A percentile compares a stretch with the other conserved stretches of the same genome.
These are phyloP conservation scores for Genyomyrus donnyi DNA, from an alignment of 2,113 vertebrate species.

Conservation along the genomic window DNA sequence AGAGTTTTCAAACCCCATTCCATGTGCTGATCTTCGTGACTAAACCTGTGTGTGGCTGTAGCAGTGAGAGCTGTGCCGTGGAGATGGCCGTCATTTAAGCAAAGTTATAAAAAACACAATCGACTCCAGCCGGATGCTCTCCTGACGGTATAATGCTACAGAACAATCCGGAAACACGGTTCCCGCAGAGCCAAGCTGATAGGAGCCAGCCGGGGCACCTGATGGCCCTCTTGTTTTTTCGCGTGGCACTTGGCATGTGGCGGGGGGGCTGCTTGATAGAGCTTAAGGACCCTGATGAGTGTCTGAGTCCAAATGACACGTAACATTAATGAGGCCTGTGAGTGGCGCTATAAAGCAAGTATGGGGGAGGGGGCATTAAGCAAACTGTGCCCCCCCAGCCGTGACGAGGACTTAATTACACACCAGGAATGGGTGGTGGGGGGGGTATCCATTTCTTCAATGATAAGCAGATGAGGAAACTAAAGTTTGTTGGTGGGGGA, in stretches of 20 bases:
- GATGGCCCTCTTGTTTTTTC: background rate
- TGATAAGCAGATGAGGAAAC: conserved; percentile 60
- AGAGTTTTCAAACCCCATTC: background rate
- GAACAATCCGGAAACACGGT: background rate
- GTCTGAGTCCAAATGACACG: background rate
- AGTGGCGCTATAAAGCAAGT: background rate
- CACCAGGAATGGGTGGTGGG: conserved; percentile 50
- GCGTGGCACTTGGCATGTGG: background rate
- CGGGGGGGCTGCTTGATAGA: background rate
- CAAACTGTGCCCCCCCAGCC: conserved; percentile 27
- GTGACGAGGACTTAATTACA: conserved; percentile 59
- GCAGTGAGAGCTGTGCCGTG: background rate
- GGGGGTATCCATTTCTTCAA: conserved; percentile 40
- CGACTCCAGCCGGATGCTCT: background rate
- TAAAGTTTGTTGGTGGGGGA: conserved; percentile 41
- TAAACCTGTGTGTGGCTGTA: background rate
- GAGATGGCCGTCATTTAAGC: background rate
- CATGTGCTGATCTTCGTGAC: background rate
- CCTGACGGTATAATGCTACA: no score
- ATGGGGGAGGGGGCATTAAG: background rate
- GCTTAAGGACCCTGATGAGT: background rate
- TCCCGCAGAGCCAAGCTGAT: background rate
- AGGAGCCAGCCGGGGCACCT: background rate
- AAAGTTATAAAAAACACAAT: background rate
- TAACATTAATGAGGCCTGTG: background rate